Evolutionary conservation across 30 jellyfish, hydroid and myxozoan species (phyloP).

Genomic region (Aurelia sp.): DNA sequence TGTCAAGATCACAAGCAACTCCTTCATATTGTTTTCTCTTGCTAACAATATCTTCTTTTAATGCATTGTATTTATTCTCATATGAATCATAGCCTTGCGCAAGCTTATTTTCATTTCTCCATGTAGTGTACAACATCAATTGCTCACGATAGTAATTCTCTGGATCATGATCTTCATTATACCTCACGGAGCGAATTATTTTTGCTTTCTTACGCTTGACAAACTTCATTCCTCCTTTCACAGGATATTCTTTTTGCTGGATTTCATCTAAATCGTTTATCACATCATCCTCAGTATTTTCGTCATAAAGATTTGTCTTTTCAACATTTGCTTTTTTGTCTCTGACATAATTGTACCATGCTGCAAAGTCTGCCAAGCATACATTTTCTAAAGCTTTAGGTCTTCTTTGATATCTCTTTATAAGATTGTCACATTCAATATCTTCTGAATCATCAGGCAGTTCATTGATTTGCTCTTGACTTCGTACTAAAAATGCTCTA

Average conservation of each 20-base stretch:
- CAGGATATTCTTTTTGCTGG: not conserved
- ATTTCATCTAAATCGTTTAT: not conserved
- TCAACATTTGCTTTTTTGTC: not conserved
- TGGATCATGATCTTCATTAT: not conserved
- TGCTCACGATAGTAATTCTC: constrained; percentile 32
- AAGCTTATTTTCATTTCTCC: constrained; percentile 29
- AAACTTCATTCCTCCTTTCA: constrained; percentile 15
- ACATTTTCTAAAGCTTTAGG: constrained; percentile 19
- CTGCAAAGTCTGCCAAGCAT: constrained; percentile 41
- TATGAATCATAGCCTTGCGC: constrained; percentile 6
- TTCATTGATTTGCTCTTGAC: not conserved
- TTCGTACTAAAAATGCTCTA: constrained; percentile 3
- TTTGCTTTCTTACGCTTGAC: constrained; percentile 2
- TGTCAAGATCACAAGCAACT: constrained; percentile 1
- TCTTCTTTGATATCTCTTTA: constrained; percentile 43
- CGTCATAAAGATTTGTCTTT: not conserved
- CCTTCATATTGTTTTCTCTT: not conserved
- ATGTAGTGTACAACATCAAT: constrained; percentile 23
- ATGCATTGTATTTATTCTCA: not conserved
- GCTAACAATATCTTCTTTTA: not conserved
- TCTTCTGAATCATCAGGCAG: constrained; percentile 35
- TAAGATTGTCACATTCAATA: constrained; percentile 15
- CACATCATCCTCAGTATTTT: constrained; percentile 24
- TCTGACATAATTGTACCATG: constrained; percentile 19
- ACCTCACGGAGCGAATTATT: constrained; percentile 1